Evolutionary conservation across 2,113 vertebrate species (phyloP).

Genomic region (Ginglymostoma cirratum): DNA sequence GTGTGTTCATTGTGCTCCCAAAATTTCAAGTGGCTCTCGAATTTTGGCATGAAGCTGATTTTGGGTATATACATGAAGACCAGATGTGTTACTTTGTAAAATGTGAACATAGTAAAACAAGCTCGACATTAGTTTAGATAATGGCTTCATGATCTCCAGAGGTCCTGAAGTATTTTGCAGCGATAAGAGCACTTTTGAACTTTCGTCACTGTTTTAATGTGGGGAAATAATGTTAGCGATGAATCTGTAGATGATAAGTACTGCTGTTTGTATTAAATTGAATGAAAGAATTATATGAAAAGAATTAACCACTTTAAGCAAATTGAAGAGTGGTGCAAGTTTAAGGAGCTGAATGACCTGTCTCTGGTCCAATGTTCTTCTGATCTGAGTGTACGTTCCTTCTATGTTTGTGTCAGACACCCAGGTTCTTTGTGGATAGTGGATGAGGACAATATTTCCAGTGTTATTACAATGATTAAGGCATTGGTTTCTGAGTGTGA

Average conservation of each 20-base stretch:
- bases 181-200: not conserved
- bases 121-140: too few species aligned
- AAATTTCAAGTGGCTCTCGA: not conserved
- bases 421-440: not conserved
- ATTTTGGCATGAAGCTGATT: not conserved
- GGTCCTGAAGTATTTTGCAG: not conserved
- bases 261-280: not conserved
- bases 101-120: not conserved
- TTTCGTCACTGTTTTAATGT: not conserved
- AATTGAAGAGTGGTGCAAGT: not conserved
- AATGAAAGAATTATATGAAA: not conserved
- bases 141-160: not conserved
- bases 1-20: not conserved
- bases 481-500: not conserved
- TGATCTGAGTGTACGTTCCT: not conserved
- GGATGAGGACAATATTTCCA: not conserved
- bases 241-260: not conserved
- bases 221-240: not conserved
- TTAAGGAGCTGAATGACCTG: not conserved
- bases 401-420: not conserved
- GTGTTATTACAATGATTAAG: not conserved
- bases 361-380: not conserved
- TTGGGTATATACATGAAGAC: not conserved
- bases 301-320: not conserved
- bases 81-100: not conserved